These are phyloP conservation scores for Pandemis corylana DNA, from an alignment of 2,888 invertebrate species.

Conservation along the genomic window DNA sequence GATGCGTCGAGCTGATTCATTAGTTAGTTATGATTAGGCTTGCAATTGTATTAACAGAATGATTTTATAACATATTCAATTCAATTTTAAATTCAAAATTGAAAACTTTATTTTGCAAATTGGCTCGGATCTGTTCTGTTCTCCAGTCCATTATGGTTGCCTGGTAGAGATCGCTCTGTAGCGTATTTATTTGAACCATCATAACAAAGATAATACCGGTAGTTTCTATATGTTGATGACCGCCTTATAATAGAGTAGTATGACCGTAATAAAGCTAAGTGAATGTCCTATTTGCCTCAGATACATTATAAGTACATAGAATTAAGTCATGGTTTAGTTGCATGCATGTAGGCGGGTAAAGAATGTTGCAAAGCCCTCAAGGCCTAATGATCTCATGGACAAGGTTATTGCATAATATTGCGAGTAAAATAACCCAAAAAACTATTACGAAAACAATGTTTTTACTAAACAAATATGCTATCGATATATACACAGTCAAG, in stretches of 20 bases:
- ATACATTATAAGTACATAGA: neutral
- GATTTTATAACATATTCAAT: too few species aligned
- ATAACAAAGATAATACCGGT: too few species aligned
- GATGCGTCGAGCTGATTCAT: too few species aligned
- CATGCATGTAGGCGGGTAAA: constrained; percentile 18
- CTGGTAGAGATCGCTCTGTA: too few species aligned
- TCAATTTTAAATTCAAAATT: too few species aligned
- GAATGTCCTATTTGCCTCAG: neutral
- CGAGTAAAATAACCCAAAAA: neutral
- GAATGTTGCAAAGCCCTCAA: constrained; percentile 14
- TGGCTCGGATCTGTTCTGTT: too few species aligned
- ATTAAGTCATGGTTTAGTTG: neutral
- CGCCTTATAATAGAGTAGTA: neutral
- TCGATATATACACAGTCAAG: neutral
- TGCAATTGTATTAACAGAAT: too few species aligned
- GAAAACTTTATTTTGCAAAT: too few species aligned
- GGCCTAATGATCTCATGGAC: constrained; percentile 30
- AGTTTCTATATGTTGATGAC: too few species aligned
- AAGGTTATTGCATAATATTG: constrained; percentile 40
- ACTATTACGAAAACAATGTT: neutral
- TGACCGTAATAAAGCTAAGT: neutral
- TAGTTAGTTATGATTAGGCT: too few species aligned
- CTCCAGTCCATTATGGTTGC: too few species aligned
- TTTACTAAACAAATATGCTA: neutral
- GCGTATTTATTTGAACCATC: too few species aligned